These are phyloP conservation scores for Dioctria linearis DNA, from an alignment of 2,888 invertebrate genomes.

Conservation along the genomic window DNA sequence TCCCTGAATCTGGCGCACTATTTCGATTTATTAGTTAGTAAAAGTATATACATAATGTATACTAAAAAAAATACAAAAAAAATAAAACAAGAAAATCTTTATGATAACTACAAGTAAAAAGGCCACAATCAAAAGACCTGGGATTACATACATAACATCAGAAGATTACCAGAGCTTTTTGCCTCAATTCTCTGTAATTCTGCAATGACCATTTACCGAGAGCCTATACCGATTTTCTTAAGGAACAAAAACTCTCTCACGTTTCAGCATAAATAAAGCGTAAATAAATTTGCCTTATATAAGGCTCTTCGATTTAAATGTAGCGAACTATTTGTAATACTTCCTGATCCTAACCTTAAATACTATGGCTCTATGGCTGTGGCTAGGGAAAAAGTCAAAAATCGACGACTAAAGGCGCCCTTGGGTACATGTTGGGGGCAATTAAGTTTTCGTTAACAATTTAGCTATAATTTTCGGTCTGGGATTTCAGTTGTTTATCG, in stretches of 20 bases:
- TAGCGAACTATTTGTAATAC: slow-evolving; percentile 7
- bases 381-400: too few species aligned
- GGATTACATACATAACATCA: not conserved
- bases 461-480: slow-evolving; percentile 17
- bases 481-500: slow-evolving; percentile 41
- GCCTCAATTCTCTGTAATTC: slow-evolving; percentile 24
- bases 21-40: slow-evolving; percentile 1
- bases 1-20: not conserved
- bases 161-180: slow-evolving; percentile 24
- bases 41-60: not conserved
- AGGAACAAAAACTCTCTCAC: too few species aligned
- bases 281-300: too few species aligned
- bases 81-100: not conserved
- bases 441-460: slow-evolving; percentile 42
- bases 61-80: not conserved
- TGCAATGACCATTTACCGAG: slow-evolving; percentile 8
- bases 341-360: slow-evolving; percentile 16
- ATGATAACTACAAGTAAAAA: not conserved
- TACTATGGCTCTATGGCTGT: too few species aligned
- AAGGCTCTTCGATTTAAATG: not conserved
- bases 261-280: too few species aligned
- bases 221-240: too few species aligned
- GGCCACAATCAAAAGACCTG: not conserved
- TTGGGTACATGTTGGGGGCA: slow-evolving; percentile 5
- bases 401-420: slow-evolving; percentile 15